A percentile compares a stretch with the other conserved stretches of the same genome.
Evolutionary conservation across 2,113 vertebrate species (phyloP).

Genomic region (Colius striatus): DNA sequence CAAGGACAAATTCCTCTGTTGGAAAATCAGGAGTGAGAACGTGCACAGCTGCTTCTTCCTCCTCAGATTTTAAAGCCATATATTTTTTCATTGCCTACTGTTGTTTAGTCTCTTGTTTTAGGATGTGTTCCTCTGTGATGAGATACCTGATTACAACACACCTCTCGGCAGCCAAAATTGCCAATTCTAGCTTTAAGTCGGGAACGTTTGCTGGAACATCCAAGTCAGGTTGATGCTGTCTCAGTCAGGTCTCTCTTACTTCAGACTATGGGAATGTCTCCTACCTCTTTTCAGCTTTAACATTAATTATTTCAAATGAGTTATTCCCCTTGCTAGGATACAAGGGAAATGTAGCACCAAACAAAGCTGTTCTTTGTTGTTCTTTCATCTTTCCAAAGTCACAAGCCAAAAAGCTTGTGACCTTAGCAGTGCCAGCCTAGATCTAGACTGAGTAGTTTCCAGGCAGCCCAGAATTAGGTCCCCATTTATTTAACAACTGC

Average conservation of each 20-base stretch:
- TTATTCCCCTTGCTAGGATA: background rate
- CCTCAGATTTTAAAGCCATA: background rate
- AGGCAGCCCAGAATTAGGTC: background rate
- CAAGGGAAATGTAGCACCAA: background rate
- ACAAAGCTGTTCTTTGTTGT: background rate
- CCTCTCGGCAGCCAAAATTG: background rate
- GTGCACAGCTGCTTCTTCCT: background rate
- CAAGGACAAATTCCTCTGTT: too few relatives aligned
- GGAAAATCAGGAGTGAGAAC: background rate
- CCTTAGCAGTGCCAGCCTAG: background rate
- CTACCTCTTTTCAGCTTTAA: background rate
- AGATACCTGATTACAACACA: background rate
- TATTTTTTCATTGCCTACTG: background rate
- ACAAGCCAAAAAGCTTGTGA: background rate
- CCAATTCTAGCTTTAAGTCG: background rate
- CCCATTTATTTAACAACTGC: background rate
- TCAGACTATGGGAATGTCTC: background rate
- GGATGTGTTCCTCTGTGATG: background rate
- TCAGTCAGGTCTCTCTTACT: background rate
- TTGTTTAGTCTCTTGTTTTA: background rate
- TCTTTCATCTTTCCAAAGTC: background rate
- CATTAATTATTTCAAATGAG: constrained; percentile 1
- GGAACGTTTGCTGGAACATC: background rate
- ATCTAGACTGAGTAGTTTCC: background rate
- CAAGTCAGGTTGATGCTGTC: background rate